These are phyloP conservation scores for Lampris megalopsis DNA, from an alignment of 2,113 vertebrate genomes.

Conservation along the genomic window DNA sequence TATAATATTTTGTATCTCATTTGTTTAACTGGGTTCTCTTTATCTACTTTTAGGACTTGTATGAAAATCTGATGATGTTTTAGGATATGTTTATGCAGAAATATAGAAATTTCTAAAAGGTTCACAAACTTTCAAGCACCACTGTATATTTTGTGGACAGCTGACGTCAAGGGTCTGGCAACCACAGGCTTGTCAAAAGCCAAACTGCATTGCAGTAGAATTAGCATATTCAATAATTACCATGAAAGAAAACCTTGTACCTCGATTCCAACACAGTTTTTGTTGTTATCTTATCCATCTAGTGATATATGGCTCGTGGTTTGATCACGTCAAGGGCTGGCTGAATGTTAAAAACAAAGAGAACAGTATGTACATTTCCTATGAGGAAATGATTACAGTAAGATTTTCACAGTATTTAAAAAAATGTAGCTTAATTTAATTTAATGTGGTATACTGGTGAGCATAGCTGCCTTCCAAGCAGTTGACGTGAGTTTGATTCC, in stretches of 20 bases:
- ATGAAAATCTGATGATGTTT: too few relatives aligned
- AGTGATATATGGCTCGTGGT: slow-evolving; percentile 83
- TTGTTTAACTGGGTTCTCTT: too few relatives aligned
- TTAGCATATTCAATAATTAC: neutral
- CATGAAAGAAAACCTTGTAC: neutral
- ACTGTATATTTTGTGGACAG: neutral
- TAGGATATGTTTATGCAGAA: too few relatives aligned
- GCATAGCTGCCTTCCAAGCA: slow-evolving; percentile 74
- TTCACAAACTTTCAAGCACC: too few relatives aligned
- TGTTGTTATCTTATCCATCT: slow-evolving; percentile 6
- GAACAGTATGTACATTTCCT: slow-evolving; percentile 64
- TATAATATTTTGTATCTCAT: too few relatives aligned
- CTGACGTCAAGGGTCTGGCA: neutral
- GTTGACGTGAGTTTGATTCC: slow-evolving; percentile 52
- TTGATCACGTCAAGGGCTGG: slow-evolving; percentile 82
- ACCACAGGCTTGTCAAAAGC: neutral
- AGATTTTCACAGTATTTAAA: slow-evolving; percentile 1
- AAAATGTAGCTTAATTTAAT: too few relatives aligned
- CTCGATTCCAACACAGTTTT: neutral
- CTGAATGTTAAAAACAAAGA: slow-evolving; percentile 62
- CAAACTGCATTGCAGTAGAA: neutral
- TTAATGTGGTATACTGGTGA: slow-evolving; percentile 53
- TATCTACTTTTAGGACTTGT: too few relatives aligned
- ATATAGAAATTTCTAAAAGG: too few relatives aligned
- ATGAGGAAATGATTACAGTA: slow-evolving; percentile 70